phyloP scores from a whole-genome alignment of 2,113 vertebrate genomes.

The Suncus etruscus region DNA sequence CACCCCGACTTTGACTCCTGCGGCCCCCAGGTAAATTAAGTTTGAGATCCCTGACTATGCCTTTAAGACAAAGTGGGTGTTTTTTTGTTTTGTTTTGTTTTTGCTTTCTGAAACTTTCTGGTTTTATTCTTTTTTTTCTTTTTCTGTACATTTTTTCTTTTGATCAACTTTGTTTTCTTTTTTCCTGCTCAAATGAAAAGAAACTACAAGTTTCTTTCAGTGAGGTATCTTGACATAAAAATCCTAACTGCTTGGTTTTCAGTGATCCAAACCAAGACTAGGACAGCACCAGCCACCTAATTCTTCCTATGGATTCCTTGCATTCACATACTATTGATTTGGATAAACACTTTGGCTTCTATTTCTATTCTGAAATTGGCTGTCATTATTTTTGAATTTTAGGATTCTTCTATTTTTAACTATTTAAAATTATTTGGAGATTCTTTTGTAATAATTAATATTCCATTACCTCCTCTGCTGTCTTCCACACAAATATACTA shows the following conservation, averaged over 20 bases:
- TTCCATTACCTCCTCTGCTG: not conserved
- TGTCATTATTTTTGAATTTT: not conserved
- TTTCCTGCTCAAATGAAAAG: too few relatives aligned
- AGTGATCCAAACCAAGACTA: not conserved
- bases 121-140: not conserved
- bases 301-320: not conserved
- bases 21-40: too few relatives aligned
- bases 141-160: slow-evolving; percentile 18
- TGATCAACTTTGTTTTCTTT: not conserved
- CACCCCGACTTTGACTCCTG: too few relatives aligned
- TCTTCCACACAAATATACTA: not conserved
- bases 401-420: not conserved
- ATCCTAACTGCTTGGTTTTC: not conserved
- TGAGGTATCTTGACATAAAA: not conserved
- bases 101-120: slow-evolving; percentile 12
- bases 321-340: not conserved
- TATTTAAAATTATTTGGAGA: too few relatives aligned
- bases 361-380: slow-evolving; percentile 5
- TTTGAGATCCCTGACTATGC: too few relatives aligned
- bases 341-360: not conserved
- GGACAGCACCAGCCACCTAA: not conserved
- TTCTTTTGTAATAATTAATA: not conserved
- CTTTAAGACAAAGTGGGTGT: too few relatives aligned
- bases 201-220: not conserved
- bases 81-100: too few relatives aligned